phyloP scores from a whole-genome alignment of 1,140 invertebrate genomes.

The Lordiphosa clarofinis region DNA sequence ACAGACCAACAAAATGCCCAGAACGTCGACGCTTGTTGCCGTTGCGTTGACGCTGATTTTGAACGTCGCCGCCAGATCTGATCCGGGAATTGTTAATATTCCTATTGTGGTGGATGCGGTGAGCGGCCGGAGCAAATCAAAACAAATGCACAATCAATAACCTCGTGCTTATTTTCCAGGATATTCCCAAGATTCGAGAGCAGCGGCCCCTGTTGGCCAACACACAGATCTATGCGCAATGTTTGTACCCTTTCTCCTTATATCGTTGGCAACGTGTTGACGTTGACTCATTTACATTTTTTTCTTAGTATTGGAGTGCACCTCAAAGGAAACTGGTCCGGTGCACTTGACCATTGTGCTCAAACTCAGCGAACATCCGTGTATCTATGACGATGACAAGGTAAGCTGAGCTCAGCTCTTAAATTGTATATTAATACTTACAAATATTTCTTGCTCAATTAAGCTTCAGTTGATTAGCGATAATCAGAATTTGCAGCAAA shows the following conservation, averaged over 20 bases:
- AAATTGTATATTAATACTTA: neutral
- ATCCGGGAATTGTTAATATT: slow-evolving; percentile 60
- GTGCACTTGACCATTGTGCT: slow-evolving; percentile 51
- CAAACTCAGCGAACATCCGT: slow-evolving; percentile 53
- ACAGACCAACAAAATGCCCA: slow-evolving; percentile 14
- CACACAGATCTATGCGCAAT: slow-evolving; percentile 63
- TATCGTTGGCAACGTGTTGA: slow-evolving; percentile 20
- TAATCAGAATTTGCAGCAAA: slow-evolving; percentile 21
- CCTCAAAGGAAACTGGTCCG: slow-evolving; percentile 9
- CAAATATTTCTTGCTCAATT: neutral
- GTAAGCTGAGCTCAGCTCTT: slow-evolving; percentile 13
- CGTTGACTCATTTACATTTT: slow-evolving; percentile 27
- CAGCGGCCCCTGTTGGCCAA: slow-evolving; percentile 58
- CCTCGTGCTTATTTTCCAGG: slow-evolving; percentile 12
- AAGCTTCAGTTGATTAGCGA: slow-evolving; percentile 38
- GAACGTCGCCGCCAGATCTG: slow-evolving; percentile 44
- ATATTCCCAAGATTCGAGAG: slow-evolving; percentile 39
- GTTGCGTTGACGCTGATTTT: slow-evolving; percentile 38
- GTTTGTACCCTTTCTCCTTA: slow-evolving; percentile 37
- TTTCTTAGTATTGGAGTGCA: slow-evolving; percentile 39
- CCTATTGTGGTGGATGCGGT: slow-evolving; percentile 42
- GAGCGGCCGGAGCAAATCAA: slow-evolving; percentile 18
- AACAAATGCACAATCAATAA: slow-evolving; percentile 15
- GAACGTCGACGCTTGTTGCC: slow-evolving; percentile 27
- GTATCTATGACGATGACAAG: slow-evolving; percentile 43